Base-by-base conservation (phyloP, 2,113 vertebrate species). In the cat (Felis catus) region DNA sequence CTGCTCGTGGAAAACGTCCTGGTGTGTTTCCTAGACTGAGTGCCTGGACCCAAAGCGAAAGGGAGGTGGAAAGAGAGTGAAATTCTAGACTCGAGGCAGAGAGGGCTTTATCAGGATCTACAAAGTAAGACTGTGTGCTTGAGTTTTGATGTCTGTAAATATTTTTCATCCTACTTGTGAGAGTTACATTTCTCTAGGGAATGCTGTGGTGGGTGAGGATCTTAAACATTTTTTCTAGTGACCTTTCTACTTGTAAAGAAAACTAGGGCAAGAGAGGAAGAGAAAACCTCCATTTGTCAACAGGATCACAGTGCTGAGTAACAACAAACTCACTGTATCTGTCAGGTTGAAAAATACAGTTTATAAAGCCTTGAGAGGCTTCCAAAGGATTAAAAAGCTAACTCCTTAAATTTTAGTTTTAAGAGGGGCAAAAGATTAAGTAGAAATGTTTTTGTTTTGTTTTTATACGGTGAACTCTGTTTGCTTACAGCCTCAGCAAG, bases 211-310 rank as follows among this genome's bases (percentile, higher is more conserved):
- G 25, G n/a, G 18, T 74, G n/a, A 89, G 19, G 18, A 93, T 74
- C 18, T 86, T 33, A 82, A 86, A 87, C 45, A 86, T 48, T 58
- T 78, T 76, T n/a, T 66, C 1, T 16, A 83, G 39, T 94, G 70
- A 87, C 45, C 25, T 87, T 95, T 86, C 8, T 94, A 39, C 48
- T 96, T 19, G 45, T 97, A 90, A 12, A 55, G 83, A 89, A 97
- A 89, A 10, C 33, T 11, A 39, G 11, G 8, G 2, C 8, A 55
- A 65, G 7, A 21, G 89, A 73, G 90, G 93, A n/a, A 2, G 19
- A 83, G 63, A 95, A 91, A 86, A 74, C 73, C 0, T 0, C 36
- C 68, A 83, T 33, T 65, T 98, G 85, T 96, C 85, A 97, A 39
- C 89, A 65, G 66, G 3, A 39, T 13, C 33, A 25, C 8, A n/a